Conservation (phyloP, 2,888 invertebrate species). For the Hirtodrosophila alboralis region DNA sequence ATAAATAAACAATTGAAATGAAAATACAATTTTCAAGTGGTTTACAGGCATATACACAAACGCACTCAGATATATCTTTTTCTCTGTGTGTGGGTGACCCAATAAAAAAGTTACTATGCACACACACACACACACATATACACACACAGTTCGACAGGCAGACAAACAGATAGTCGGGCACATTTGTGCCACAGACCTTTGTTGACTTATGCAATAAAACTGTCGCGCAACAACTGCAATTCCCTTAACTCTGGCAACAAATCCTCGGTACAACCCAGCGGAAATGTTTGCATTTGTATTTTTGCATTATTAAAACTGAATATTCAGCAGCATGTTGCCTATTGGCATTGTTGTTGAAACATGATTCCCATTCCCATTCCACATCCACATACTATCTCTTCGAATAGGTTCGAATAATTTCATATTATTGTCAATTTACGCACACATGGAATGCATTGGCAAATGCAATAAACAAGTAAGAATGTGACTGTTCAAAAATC, state of each 20-base stretch:
- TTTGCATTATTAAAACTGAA: conserved; percentile 80
- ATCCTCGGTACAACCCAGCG: conserved; percentile 54
- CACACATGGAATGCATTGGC: conserved; percentile 34
- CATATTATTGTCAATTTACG: conserved; percentile 71
- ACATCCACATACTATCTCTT: too few species aligned
- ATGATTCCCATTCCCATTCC: background rate
- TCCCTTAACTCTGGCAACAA: conserved; percentile 36
- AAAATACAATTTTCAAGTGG: conserved; percentile 81
- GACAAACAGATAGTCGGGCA: conserved; percentile 39
- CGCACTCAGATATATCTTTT: conserved; percentile 19
- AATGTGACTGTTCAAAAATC: too few species aligned
- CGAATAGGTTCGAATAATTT: conserved; percentile 57
- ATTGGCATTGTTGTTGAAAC: conserved; percentile 43
- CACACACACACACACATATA: too few species aligned
- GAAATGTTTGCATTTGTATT: conserved; percentile 79
- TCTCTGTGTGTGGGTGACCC: conserved; percentile 53
- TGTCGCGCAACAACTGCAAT: conserved; percentile 73
- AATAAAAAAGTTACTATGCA: conserved; percentile 57
- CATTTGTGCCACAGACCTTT: conserved; percentile 70
- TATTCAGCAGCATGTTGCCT: conserved; percentile 60
- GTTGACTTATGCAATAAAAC: conserved; percentile 80
- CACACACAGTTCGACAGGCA: conserved; percentile 45
- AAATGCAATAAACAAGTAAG: too few species aligned
- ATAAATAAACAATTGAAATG: conserved; percentile 80
- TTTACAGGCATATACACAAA: conserved; percentile 54